Conservation (phyloP, 1,140 invertebrate species). For the Centruroides sculpturatus region DNA sequence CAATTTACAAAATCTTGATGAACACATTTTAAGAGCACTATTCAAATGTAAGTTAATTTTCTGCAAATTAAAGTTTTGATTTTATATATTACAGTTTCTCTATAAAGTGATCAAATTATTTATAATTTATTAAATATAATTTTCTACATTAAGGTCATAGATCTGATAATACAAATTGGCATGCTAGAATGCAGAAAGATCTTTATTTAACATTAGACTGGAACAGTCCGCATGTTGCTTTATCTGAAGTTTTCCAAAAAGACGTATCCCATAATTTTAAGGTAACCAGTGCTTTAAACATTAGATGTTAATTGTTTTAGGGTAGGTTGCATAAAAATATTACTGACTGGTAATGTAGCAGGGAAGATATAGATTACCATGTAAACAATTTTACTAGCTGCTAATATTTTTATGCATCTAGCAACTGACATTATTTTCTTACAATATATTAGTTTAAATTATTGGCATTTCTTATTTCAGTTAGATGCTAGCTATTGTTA, state of each 20-base stretch:
- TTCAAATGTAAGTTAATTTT: slow-evolving; percentile 27
- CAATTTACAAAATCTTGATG: slow-evolving; percentile 28
- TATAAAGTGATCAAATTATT: neutral
- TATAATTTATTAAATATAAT: slow-evolving; percentile 5
- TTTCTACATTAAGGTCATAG: slow-evolving; percentile 9
- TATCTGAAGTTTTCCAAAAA: slow-evolving; percentile 29
- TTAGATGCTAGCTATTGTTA: too few species aligned
- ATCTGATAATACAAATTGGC: slow-evolving; percentile 12
- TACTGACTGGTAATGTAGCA: too few species aligned
- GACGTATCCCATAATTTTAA: slow-evolving; percentile 26
- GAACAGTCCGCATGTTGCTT: slow-evolving; percentile 31
- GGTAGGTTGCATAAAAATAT: slow-evolving; percentile 21
- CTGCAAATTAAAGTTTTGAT: too few species aligned
- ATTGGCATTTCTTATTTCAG: too few species aligned
- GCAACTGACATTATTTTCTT: too few species aligned
- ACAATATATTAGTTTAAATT: too few species aligned
- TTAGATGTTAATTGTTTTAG: slow-evolving; percentile 6
- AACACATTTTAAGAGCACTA: slow-evolving; percentile 29
- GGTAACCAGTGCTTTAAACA: slow-evolving; percentile 10
- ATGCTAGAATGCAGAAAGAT: slow-evolving; percentile 24
- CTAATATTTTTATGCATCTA: too few species aligned
- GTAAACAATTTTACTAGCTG: too few species aligned
- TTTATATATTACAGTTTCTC: neutral
- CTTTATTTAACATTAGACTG: slow-evolving; percentile 30
- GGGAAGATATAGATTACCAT: too few species aligned